Evolutionary conservation across 2,113 vertebrate genomes (phyloP).

Genomic region (Phrynocephalus versicolor): DNA sequence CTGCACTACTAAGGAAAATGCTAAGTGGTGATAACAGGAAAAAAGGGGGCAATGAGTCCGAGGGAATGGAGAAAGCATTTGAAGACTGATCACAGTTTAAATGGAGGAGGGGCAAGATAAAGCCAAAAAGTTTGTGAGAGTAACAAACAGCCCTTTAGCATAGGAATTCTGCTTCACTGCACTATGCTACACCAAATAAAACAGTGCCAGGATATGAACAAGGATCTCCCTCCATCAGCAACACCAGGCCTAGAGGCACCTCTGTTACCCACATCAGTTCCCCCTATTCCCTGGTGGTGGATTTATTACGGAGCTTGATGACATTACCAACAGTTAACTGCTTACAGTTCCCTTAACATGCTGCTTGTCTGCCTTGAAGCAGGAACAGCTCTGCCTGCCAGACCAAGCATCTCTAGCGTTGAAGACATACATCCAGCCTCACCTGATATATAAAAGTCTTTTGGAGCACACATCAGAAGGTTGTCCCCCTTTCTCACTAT

Average conservation of each 20-base stretch:
- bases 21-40: background rate
- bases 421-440: background rate
- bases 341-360: background rate
- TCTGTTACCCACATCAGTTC: background rate
- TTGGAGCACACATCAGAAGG: background rate
- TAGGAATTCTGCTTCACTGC: background rate
- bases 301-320: background rate
- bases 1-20: background rate
- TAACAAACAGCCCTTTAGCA: background rate
- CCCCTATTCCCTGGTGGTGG: background rate
- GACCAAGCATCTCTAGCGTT: background rate
- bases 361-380: background rate
- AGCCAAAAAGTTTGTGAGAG: background rate
- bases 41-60: background rate
- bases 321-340: background rate
- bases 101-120: background rate
- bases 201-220: background rate
- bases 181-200: background rate
- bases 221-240: background rate
- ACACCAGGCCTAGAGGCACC: background rate
- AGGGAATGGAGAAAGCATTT: background rate
- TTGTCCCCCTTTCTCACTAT: background rate
- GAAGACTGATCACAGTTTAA: background rate
- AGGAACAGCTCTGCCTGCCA: background rate
- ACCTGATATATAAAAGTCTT: background rate